Conservation (phyloP, 1,140 invertebrate genomes). For the Sitophilus oryzae region DNA sequence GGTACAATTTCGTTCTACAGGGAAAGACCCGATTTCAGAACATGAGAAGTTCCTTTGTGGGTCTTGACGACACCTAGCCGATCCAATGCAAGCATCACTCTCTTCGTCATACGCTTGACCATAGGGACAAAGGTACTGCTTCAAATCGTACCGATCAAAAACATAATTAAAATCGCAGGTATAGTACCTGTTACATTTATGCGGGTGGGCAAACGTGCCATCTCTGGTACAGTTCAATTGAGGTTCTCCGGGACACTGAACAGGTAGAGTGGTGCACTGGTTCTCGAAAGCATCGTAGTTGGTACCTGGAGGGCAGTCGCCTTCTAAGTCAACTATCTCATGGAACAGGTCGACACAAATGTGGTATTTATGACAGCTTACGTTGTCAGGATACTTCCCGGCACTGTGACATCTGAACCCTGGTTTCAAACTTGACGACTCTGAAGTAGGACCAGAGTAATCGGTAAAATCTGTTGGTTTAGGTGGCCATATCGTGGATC, state of each 20-base stretch:
- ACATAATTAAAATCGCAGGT: constrained; percentile 31
- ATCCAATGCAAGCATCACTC: constrained; percentile 12
- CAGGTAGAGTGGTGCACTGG: constrained; percentile 32
- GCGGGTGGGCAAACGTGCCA: constrained; percentile 30
- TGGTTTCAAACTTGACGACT: background rate
- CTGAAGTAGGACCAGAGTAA: no score
- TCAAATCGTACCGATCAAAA: constrained; percentile 22
- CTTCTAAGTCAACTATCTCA: constrained; percentile 21
- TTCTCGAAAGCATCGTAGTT: constrained; percentile 27
- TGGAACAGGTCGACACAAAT: constrained; percentile 26
- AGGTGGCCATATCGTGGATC: no score
- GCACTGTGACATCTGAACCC: constrained; percentile 21
- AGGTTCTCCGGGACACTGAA: constrained; percentile 34
- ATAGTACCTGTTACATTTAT: constrained; percentile 35
- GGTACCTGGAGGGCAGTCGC: constrained; percentile 27
- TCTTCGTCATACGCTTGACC: constrained; percentile 18
- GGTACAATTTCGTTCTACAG: constrained; percentile 31
- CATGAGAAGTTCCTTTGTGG: constrained; percentile 22
- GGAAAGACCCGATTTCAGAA: constrained; percentile 26
- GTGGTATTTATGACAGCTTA: constrained; percentile 28
- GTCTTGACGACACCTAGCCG: constrained; percentile 4
- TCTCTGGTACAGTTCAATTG: constrained; percentile 22
- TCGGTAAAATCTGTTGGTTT: no score
- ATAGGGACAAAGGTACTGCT: constrained; percentile 30
- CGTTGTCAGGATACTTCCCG: constrained; percentile 33